These are phyloP conservation scores for Fabriciana adippe DNA, from an alignment of 2,888 invertebrate genomes.

Conservation along the genomic window DNA sequence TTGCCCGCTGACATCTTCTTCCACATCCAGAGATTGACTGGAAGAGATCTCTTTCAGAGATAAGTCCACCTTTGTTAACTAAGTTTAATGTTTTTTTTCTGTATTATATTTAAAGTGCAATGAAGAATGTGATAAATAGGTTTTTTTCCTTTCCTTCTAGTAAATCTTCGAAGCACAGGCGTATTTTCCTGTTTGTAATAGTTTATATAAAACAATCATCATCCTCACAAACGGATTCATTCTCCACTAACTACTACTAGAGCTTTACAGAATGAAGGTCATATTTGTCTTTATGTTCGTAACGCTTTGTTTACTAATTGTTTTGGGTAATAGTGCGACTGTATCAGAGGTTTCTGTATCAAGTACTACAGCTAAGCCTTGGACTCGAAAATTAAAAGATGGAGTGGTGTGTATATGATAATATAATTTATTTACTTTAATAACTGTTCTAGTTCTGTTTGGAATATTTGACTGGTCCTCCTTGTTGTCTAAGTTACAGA, in stretches of 20 bases:
- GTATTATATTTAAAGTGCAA: too few species aligned
- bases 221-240: constrained; percentile 18
- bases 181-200: constrained; percentile 31
- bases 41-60: too few species aligned
- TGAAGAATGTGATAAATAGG: too few species aligned
- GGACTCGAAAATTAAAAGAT: constrained; percentile 54
- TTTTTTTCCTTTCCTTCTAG: not conserved
- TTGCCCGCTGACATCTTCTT: too few species aligned
- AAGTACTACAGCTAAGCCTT: constrained; percentile 51
- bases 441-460: too few species aligned
- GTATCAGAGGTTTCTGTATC: constrained; percentile 38
- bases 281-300: constrained; percentile 44
- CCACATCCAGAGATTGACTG: too few species aligned
- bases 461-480: too few species aligned
- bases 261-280: constrained; percentile 45
- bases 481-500: too few species aligned
- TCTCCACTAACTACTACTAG: constrained; percentile 12
- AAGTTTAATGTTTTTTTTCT: too few species aligned
- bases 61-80: too few species aligned
- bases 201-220: constrained; percentile 30
- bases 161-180: not conserved
- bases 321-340: constrained; percentile 40
- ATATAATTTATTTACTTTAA: not conserved
- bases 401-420: constrained; percentile 51
- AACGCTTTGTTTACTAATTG: constrained; percentile 42